Evolutionary conservation across 2,113 vertebrate species (phyloP), one percentile per base, ranked within the genome.

Genomic region (Plecturocebus donacophilus): DNA sequence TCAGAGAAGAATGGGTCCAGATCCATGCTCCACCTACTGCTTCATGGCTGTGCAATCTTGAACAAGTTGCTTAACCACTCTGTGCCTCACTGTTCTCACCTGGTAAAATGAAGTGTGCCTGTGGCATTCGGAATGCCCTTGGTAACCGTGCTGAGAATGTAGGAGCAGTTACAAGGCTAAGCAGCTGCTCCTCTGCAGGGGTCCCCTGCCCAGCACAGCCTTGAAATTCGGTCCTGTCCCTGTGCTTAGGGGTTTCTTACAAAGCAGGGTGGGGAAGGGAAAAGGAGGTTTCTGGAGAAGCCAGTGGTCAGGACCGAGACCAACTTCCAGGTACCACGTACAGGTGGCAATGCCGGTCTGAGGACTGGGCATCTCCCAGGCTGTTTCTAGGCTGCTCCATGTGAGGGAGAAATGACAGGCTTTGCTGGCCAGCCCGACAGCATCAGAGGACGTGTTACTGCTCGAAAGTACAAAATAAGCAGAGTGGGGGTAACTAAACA

Each of bases 401-500:
- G 0, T 20, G 1, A 47, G 64, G 61, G 61, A 56, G 68, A 71
- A 61, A 82, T 32, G 96, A 86, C 3, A 61, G 86, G 87, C 79
- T 82, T 38, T n/a, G 42, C 54, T 35, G 77, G 88, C 68, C 3
- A 2, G 58, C 61, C 49, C 2, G 45, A 79, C 42, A 9, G 13
- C 9, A 0, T 90, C 66, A 40, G 66, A 84, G 79, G 54, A 66
- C 0, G 6, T 68, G 70, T 87, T 83, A 64, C 90, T 91, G 87
- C 73, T 86, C 17, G 0, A 23, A 75, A 92, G 87, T 58, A 95
- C n/a, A 81, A 66, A 86, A n/a, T 49, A 87, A 94, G 86, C 82
- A 79, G 87, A 82, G 95, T 25, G 45, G 0, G 16, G 86, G 56
- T 38, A 94, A 87, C 91, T 84, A 20, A 95, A 95, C 66, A 64